A percentile compares a stretch with the other conserved stretches of the same genome.
These are phyloP conservation scores for Semicossyphus pulcher DNA, from an alignment of 2,113 vertebrate genomes.

Conservation along the genomic window DNA sequence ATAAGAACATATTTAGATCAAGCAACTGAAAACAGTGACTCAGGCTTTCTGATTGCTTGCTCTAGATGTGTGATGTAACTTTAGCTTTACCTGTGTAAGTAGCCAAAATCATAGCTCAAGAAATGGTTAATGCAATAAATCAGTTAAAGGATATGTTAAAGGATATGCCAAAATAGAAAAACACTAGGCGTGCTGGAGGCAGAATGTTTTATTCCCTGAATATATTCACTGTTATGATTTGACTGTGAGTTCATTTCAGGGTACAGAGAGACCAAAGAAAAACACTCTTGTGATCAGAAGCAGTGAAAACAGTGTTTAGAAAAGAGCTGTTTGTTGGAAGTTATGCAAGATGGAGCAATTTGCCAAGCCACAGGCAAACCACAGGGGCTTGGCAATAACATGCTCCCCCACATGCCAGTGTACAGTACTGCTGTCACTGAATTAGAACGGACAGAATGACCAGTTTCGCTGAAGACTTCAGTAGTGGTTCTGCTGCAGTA, in stretches of 20 bases:
- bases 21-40: background rate
- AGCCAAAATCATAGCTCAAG: background rate
- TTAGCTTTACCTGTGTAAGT: background rate
- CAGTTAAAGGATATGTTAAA: background rate
- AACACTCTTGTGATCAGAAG: slow-evolving; percentile 36
- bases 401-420: slow-evolving; percentile 28
- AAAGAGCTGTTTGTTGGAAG: slow-evolving; percentile 29
- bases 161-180: background rate
- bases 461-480: slow-evolving; percentile 1
- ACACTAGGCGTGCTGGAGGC: no score
- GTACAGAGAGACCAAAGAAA: slow-evolving; percentile 18
- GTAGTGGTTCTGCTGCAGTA: background rate
- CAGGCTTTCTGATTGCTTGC: background rate
- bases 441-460: background rate
- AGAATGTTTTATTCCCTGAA: no score
- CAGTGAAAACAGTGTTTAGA: slow-evolving; percentile 24
- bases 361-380: slow-evolving; percentile 57
- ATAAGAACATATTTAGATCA: background rate
- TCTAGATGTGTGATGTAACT: background rate
- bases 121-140: background rate
- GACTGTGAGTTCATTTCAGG: slow-evolving; percentile 40
- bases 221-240: background rate
- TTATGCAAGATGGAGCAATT: slow-evolving; percentile 53
- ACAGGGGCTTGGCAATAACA: slow-evolving; percentile 57
- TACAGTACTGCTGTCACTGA: slow-evolving; percentile 33